Conservation (phyloP, 2,113 vertebrate species). For the Vimba vimba region DNA sequence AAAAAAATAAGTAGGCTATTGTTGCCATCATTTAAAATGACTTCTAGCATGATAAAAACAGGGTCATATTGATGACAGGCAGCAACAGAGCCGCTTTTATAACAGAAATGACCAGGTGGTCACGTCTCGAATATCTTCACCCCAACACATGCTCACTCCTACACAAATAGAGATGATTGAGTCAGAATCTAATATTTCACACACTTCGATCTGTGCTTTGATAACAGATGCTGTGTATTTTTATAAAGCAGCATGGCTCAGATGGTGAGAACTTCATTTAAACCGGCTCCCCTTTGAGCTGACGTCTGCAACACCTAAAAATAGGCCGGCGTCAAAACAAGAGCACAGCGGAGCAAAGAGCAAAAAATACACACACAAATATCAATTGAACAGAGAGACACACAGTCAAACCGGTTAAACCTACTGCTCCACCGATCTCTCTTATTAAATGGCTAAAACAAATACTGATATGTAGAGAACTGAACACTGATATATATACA, state of each 20-base stretch:
- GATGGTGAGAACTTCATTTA: neutral
- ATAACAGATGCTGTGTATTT: neutral
- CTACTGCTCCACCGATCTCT: neutral
- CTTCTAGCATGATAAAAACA: neutral
- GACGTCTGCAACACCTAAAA: constrained; percentile 32
- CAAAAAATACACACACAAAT: neutral
- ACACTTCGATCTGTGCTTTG: neutral
- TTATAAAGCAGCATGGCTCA: neutral
- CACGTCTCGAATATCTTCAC: neutral
- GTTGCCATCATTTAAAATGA: neutral
- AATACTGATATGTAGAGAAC: neutral
- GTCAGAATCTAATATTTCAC: constrained; percentile 31
- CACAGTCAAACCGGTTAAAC: neutral
- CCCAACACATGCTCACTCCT: neutral
- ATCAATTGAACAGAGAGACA: neutral
- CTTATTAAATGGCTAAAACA: neutral
- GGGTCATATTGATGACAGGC: neutral
- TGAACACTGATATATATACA: too few relatives aligned
- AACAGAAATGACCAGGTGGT: neutral
- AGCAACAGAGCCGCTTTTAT: neutral
- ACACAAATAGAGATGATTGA: neutral
- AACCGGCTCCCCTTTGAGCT: neutral
- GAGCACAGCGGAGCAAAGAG: neutral
- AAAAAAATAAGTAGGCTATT: neutral
- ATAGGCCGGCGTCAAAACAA: constrained; percentile 6